These are phyloP conservation scores for Megalops cyprinoides DNA, from an alignment of 2,797 vertebrate genomes.

Conservation along the genomic window DNA sequence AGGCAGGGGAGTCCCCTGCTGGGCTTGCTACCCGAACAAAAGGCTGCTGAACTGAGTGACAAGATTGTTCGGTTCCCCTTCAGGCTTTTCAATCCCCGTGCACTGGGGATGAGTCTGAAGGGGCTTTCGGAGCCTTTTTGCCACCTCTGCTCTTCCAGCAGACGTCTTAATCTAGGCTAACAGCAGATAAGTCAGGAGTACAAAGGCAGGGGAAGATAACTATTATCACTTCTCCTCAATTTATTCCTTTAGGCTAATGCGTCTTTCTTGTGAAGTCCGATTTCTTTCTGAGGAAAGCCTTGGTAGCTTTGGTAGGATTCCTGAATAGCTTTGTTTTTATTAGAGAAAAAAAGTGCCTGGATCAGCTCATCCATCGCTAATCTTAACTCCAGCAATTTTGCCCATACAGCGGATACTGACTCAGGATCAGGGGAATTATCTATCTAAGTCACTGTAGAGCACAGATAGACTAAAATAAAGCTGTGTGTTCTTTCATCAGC, in stretches of 20 bases:
- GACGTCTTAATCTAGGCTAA: not conserved
- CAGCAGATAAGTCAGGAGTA: not conserved
- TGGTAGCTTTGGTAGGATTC: not conserved
- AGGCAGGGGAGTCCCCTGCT: not conserved
- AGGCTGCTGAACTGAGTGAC: constrained; percentile 18
- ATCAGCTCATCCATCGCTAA: no score
- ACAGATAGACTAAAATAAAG: not conserved
- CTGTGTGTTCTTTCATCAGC: not conserved
- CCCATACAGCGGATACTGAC: no score
- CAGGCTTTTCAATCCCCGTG: not conserved
- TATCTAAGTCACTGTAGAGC: not conserved
- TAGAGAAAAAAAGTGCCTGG: not conserved
- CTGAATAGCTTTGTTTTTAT: not conserved
- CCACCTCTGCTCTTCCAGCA: not conserved
- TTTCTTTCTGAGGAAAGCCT: not conserved
- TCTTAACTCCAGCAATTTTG: no score
- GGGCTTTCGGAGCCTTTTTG: not conserved
- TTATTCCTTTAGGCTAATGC: not conserved
- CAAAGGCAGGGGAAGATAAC: constrained; percentile 6
- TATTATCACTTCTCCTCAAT: constrained; percentile 19
- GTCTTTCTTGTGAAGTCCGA: not conserved
- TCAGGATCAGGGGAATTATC: no score
- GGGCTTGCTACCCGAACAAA: not conserved
- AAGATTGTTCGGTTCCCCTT: not conserved
- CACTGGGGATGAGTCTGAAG: not conserved